These are phyloP conservation scores for Thereuonema tuberculata DNA, from an alignment of 1,140 invertebrate species.

Conservation along the genomic window DNA sequence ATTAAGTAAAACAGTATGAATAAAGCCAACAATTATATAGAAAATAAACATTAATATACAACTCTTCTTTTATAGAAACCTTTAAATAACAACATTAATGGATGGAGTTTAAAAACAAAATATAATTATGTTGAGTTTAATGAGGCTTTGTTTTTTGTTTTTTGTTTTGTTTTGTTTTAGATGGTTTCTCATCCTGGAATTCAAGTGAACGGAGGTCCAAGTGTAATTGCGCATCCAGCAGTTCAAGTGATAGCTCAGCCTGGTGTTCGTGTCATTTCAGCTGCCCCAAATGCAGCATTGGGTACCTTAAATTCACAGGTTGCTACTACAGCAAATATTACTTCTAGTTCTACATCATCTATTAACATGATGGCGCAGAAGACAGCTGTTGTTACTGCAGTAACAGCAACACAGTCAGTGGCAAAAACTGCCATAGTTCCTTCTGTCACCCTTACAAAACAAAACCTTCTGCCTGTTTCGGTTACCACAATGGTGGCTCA, in stretches of 20 bases:
- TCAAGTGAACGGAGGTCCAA: background rate
- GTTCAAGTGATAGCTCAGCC: background rate
- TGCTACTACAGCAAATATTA: background rate
- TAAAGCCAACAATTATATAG: too few species aligned
- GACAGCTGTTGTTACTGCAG: background rate
- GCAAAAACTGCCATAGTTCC: background rate
- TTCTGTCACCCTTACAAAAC: background rate
- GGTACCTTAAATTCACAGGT: too few species aligned
- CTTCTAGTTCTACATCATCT: background rate
- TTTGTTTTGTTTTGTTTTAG: background rate
- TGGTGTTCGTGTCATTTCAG: background rate
- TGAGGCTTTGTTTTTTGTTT: background rate
- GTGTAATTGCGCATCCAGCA: slow-evolving; percentile 1
- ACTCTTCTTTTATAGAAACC: too few species aligned
- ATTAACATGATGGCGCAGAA: background rate
- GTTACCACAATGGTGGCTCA: background rate
- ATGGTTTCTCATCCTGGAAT: background rate
- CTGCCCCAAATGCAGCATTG: background rate
- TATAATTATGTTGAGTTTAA: too few species aligned
- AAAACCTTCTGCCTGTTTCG: background rate
- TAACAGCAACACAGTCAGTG: background rate
- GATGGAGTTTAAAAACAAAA: too few species aligned
- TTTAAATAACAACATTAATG: too few species aligned
- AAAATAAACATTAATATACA: too few species aligned
- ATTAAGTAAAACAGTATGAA: too few species aligned